Base-by-base conservation (phyloP, 2,113 vertebrate genomes). In the Damaliscus lunatus region DNA sequence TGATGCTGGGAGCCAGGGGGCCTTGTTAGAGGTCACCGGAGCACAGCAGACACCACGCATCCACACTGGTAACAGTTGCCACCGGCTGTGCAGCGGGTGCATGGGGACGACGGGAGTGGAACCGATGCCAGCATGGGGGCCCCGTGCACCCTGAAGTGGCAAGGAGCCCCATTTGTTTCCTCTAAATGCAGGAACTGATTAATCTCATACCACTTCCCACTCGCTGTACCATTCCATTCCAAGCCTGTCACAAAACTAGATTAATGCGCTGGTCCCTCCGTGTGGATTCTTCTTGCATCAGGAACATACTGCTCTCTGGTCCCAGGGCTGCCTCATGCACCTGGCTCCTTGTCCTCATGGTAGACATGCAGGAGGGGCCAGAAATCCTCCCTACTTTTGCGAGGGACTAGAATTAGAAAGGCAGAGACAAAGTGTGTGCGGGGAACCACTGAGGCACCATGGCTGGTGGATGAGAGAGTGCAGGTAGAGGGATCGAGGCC, bases 201-300 rank as follows among this genome's bases (percentile, higher is more conserved):
- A 98, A 99, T 99, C 93, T 98, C 87, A 7, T 98, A 97, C 97
- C 95, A 96, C 97, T 98, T 98, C 96, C 98, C 96, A 1, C 8
- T 74, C 80, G 67, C 97, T 90, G 60, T 87, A 88, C 97, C 96
- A 96, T 98, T 98, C 98, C 89, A 93, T 98, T 98, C 98, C 89
- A 93, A 88, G 97, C 85, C 98, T 99, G 98, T 99, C 99, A 98
- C 16, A 43, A 98, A 97, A 98, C 97, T 96, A 98, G 98, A 99
- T 99, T 98, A 98, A 97, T 92, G 95, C 53, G 15, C 96, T 67
- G n/a, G 97, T 95, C 80, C 95, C 82, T 96, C 94, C 67, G 21
- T 94, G 97, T 95, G 97, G 59, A 94, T 97, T 98, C 98, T 96
- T 97, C 98, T 98, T 95, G 97, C 96, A 97, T 97, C 36, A 55